Evolutionary conservation across 1,140 invertebrate genomes (phyloP), one percentile per base, ranked within the genome.

Genomic region (Drosophila repletoides): DNA sequence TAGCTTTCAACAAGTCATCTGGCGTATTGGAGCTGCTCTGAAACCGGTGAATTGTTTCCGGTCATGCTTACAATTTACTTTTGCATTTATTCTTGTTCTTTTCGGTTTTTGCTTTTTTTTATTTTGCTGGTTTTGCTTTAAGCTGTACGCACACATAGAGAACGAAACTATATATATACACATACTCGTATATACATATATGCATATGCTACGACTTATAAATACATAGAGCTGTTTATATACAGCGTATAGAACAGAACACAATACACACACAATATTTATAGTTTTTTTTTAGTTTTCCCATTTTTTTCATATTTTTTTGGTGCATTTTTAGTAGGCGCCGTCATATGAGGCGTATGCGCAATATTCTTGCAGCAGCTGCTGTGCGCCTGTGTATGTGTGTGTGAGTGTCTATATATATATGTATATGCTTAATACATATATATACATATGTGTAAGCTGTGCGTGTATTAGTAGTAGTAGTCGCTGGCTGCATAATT

Each of bases 41-140:
- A 49, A 43, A 17, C 53, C 53, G 43, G 55, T n/a, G 48, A 51
- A 67, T 67, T 61, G 29, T 61, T 67, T 55, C 53, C 70, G 51
- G 64, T 74, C 72, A 74, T 59, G 72, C 22, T 71, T 60, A 64
- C 67, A 71, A 67, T 76, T 67, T 52, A 53, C 67, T 81, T 67
- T 75, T 65, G 51, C 67, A 76, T 67, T 75, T 65, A 45, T 43
- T 60, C 58, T 40, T 63, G 43, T 40, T 40, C 12, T 61, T 68
- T 12, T 69, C 43, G 36, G 24, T 36, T 26, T 15, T 38, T 55
- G 63, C 53, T 36, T 36, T 48, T 48, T 7, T 21, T 51, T 24
- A 36, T 19, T 24, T n/a, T 38, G 7, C n/a, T 26, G 21, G 10
- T 60, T 63, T 55, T 45, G 56, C 56, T 66, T 73, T 29, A 66